phyloP scores from a whole-genome alignment of 2,888 invertebrate genomes.

The Caenorhabditis sulstoni region DNA sequence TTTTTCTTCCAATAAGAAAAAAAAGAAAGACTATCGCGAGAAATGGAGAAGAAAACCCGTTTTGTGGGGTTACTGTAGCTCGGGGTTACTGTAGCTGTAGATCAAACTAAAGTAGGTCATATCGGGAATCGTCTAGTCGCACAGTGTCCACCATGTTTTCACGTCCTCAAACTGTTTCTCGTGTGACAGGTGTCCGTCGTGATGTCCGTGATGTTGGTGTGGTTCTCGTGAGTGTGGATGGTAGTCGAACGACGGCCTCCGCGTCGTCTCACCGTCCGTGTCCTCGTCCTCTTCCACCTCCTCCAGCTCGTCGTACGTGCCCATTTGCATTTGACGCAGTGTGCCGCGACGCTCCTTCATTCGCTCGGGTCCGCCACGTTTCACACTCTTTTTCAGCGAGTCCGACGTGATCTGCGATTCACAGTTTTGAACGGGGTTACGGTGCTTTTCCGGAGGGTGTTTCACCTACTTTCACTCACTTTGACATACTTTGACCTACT shows the following conservation, averaged over 20 bases:
- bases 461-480: too few species aligned
- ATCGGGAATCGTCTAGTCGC: conserved; percentile 21
- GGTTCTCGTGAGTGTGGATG: too few species aligned
- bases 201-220: conserved; percentile 11
- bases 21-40: too few species aligned
- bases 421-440: too few species aligned
- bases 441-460: too few species aligned
- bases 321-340: conserved; percentile 73
- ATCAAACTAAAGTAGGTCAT: not conserved
- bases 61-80: too few species aligned
- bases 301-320: conserved; percentile 60
- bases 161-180: conserved; percentile 59
- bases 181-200: conserved; percentile 27
- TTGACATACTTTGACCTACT: too few species aligned
- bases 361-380: conserved; percentile 41
- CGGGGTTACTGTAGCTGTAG: too few species aligned
- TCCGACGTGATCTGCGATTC: conserved; percentile 34
- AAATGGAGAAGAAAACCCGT: too few species aligned
- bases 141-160: conserved; percentile 58
- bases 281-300: conserved; percentile 61
- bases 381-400: conserved; percentile 68
- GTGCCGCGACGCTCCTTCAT: conserved; percentile 68
- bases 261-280: conserved; percentile 29
- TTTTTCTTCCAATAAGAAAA: too few species aligned
- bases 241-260: conserved; percentile 48